A percentile compares a stretch with the other conserved stretches of the same genome.
phyloP scores from a whole-genome alignment of 92 coral and sea anemone species.

The Nematostella vectensis region DNA sequence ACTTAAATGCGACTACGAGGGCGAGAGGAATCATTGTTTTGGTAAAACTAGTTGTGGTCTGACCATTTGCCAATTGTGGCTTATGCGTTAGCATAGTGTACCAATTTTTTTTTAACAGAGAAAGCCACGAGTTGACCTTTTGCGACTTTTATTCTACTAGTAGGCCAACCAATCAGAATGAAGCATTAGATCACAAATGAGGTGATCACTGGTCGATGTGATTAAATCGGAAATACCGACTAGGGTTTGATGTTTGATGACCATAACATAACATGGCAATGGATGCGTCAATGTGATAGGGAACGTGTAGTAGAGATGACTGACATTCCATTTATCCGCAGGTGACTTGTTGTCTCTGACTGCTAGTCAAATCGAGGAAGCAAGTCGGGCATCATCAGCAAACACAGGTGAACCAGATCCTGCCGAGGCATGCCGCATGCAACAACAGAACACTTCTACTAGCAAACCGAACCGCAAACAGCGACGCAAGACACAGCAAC shows the following conservation, averaged over 20 bases:
- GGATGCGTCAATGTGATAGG: background rate
- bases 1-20: no score
- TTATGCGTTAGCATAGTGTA: no score
- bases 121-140: no score
- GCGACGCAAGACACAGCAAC: constrained; percentile 76
- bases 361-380: constrained; percentile 36
- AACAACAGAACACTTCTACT: constrained; percentile 50
- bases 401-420: constrained; percentile 45
- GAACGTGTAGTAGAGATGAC: background rate
- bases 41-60: no score
- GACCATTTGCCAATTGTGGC: no score
- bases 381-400: constrained; percentile 23
- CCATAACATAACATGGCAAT: background rate
- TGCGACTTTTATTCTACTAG: no score
- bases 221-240: background rate
- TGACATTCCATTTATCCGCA: constrained; percentile 2
- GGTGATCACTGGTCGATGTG: no score
- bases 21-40: no score
- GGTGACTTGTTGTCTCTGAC: constrained; percentile 74
- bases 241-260: background rate
- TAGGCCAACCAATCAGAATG: no score
- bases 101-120: no score
- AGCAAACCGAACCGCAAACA: constrained; percentile 85
- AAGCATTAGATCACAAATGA: no score
- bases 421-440: constrained; percentile 45